Conservation (phyloP, 2,113 vertebrate genomes). For the Pollimyrus isidori region DNA sequence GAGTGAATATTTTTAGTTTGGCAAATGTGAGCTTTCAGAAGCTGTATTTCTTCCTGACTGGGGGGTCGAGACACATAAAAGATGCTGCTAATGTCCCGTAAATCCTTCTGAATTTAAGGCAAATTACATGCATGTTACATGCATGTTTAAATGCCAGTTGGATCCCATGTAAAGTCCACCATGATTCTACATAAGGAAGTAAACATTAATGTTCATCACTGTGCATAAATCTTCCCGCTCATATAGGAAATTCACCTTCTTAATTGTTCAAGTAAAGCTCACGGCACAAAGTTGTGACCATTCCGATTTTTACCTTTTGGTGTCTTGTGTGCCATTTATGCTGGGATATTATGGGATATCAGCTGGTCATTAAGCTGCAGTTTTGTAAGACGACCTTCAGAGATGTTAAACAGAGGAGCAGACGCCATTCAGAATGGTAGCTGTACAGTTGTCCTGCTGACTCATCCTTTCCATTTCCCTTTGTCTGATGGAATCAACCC, state of each 20-base stretch:
- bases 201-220: background rate
- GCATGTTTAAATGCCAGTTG: background rate
- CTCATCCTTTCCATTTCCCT: slow-evolving; percentile 24
- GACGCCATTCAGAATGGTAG: background rate
- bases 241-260: background rate
- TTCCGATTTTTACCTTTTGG: background rate
- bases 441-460: background rate
- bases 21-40: background rate
- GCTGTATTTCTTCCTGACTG: background rate
- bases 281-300: background rate
- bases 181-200: background rate
- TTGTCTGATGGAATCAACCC: slow-evolving; percentile 15
- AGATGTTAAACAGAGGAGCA: slow-evolving; percentile 11
- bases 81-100: background rate
- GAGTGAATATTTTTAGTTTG: background rate
- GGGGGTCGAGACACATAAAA: background rate
- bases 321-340: background rate
- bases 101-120: background rate
- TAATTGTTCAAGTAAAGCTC: background rate
- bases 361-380: background rate
- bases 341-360: background rate
- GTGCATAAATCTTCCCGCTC: background rate
- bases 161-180: background rate
- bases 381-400: slow-evolving; percentile 10
- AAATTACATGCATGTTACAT: slow-evolving; percentile 2